These are phyloP conservation scores for Cryptophagus acutangulus DNA, from an alignment of 2,888 invertebrate genomes.

Conservation along the genomic window DNA sequence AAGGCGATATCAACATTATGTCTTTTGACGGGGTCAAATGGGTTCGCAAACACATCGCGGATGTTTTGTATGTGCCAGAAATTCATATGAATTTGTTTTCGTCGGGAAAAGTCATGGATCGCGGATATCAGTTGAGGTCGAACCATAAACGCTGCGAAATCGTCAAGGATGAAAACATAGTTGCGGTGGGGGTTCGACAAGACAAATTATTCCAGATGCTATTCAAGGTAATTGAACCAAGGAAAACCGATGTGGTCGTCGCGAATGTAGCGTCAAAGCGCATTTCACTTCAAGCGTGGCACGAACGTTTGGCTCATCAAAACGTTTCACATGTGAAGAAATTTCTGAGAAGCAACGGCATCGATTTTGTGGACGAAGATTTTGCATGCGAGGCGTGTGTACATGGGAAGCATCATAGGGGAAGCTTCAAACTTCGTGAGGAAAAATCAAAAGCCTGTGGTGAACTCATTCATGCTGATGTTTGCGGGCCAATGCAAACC, in stretches of 20 bases:
- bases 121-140: no score
- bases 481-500: constrained; percentile 14
- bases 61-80: constrained; percentile 4
- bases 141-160: no score
- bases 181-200: no score
- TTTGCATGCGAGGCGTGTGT: neutral
- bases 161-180: no score
- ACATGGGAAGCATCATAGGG: constrained; percentile 2
- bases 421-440: neutral
- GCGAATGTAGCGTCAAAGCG: no score
- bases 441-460: neutral
- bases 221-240: no score
- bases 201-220: no score
- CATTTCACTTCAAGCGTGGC: no score
- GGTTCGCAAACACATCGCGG: constrained; percentile 7
- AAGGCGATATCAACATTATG: constrained; percentile 6
- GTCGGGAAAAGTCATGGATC: constrained; percentile 3
- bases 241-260: no score
- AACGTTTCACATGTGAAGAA: constrained; percentile 8
- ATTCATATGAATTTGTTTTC: constrained; percentile 5
- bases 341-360: neutral
- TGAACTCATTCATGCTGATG: neutral
- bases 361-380: neutral
- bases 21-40: constrained; percentile 6
- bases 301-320: constrained; percentile 9